These are phyloP conservation scores for Platycheirus rosarum DNA, from an alignment of 2,888 invertebrate genomes.

Conservation along the genomic window DNA sequence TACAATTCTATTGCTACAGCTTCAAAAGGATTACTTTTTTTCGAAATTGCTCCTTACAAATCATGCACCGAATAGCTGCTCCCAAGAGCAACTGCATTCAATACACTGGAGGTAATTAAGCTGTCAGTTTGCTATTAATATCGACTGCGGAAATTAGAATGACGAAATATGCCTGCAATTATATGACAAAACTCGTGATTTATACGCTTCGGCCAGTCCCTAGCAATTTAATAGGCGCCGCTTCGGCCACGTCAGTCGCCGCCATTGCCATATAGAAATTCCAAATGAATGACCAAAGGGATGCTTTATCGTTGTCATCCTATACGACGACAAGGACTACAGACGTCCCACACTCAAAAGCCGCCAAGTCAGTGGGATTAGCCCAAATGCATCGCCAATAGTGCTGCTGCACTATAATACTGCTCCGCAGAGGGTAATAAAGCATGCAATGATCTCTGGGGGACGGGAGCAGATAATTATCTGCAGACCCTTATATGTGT, in stretches of 20 bases:
- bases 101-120: not conserved
- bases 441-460: constrained; percentile 61
- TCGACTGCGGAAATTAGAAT: constrained; percentile 64
- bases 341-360: constrained; percentile 26
- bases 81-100: not conserved
- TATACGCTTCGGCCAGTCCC: constrained; percentile 50
- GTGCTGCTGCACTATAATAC: constrained; percentile 14
- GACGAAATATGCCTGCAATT: constrained; percentile 57
- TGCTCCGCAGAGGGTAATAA: constrained; percentile 63
- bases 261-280: constrained; percentile 28
- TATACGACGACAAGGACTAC: not conserved
- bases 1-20: too few species aligned
- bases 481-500: constrained; percentile 56
- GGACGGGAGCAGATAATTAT: constrained; percentile 66
- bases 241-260: not conserved
- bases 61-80: too few species aligned
- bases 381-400: constrained; percentile 61
- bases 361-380: not conserved
- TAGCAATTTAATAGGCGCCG: constrained; percentile 54
- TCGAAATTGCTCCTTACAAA: too few species aligned
- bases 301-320: constrained; percentile 35
- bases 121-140: not conserved
- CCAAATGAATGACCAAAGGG: constrained; percentile 60
- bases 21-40: too few species aligned
- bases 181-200: constrained; percentile 70